phyloP scores from a whole-genome alignment of 1,140 invertebrate genomes.

The Rhyzopertha dominica region DNA sequence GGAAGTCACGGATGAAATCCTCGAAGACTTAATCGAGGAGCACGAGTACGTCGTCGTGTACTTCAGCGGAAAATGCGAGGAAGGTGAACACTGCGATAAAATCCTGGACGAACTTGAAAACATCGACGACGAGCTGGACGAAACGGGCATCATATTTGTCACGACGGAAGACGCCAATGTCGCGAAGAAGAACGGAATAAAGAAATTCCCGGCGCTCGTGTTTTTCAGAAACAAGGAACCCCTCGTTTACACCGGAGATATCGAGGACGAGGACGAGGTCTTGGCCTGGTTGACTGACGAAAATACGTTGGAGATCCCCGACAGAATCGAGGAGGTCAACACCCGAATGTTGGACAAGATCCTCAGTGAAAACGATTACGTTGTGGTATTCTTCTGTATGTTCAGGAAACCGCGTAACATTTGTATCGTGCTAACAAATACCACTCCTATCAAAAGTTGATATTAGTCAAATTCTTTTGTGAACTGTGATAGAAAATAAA shows the following conservation, averaged over 20 bases:
- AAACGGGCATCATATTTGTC: conserved; percentile 89
- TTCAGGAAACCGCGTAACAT: no score
- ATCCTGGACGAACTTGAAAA: conserved; percentile 84
- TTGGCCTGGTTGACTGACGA: conserved; percentile 88
- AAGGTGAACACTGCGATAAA: conserved; percentile 78
- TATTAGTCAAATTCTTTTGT: no score
- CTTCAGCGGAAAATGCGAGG: conserved; percentile 85
- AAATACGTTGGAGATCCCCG: conserved; percentile 84
- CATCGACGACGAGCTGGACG: conserved; percentile 90
- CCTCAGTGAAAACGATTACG: conserved; percentile 78
- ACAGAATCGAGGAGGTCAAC: conserved; percentile 92
- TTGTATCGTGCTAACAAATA: no score
- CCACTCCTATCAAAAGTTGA: no score
- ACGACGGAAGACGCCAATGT: conserved; percentile 79
- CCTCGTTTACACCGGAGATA: conserved; percentile 71
- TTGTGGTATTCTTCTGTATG: conserved; percentile 92
- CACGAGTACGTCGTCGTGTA: conserved; percentile 93
- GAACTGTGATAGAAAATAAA: no score
- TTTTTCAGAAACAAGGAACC: conserved; percentile 89
- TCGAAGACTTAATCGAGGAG: conserved; percentile 79
- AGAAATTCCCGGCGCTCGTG: conserved; percentile 76
- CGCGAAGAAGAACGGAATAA: conserved; percentile 82
- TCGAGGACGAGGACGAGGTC: conserved; percentile 87
- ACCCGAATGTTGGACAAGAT: conserved; percentile 87
- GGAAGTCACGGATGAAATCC: conserved; percentile 90